Evolutionary conservation across 2,797 vertebrate species (phyloP).

Genomic region (Trematomus bernacchii): DNA sequence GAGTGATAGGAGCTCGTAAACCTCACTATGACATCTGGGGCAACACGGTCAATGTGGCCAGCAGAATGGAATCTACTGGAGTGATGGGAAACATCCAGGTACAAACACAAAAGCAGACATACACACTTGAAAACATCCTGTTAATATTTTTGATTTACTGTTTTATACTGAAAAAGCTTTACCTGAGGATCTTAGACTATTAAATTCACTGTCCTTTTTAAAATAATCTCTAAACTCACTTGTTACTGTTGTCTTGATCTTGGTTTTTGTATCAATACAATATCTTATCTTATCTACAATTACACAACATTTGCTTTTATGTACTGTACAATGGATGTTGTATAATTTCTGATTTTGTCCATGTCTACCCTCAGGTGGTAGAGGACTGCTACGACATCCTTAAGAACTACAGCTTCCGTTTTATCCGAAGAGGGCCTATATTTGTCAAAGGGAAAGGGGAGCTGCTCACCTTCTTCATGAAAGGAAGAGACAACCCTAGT

Average conservation of each 20-base stretch:
- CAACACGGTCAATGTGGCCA: slow-evolving; percentile 96
- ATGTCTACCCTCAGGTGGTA: slow-evolving; percentile 87
- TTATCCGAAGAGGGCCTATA: slow-evolving; percentile 92
- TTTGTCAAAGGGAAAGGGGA: slow-evolving; percentile 97
- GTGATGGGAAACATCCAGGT: slow-evolving; percentile 94
- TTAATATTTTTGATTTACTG: too few relatives aligned
- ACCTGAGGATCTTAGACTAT: too few relatives aligned
- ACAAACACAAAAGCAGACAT: slow-evolving; percentile 16
- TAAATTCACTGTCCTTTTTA: too few relatives aligned
- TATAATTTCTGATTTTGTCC: background rate
- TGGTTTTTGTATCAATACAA: too few relatives aligned
- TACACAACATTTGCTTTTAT: too few relatives aligned
- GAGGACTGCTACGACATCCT: slow-evolving; percentile 93
- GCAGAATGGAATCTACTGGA: slow-evolving; percentile 97
- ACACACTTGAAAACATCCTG: background rate
- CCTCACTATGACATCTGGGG: slow-evolving; percentile 99
- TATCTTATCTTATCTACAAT: too few relatives aligned
- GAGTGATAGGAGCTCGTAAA: slow-evolving; percentile 95
- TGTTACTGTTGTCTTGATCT: too few relatives aligned
- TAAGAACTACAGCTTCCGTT: slow-evolving; percentile 94
- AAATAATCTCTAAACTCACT: too few relatives aligned
- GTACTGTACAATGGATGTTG: too few relatives aligned
- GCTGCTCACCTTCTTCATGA: slow-evolving; percentile 95
- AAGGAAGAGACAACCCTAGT: slow-evolving; percentile 91
- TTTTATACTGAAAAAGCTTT: background rate